Evolutionary conservation across 1,140 invertebrate species (phyloP).

Genomic region (Saccostrea echinata): DNA sequence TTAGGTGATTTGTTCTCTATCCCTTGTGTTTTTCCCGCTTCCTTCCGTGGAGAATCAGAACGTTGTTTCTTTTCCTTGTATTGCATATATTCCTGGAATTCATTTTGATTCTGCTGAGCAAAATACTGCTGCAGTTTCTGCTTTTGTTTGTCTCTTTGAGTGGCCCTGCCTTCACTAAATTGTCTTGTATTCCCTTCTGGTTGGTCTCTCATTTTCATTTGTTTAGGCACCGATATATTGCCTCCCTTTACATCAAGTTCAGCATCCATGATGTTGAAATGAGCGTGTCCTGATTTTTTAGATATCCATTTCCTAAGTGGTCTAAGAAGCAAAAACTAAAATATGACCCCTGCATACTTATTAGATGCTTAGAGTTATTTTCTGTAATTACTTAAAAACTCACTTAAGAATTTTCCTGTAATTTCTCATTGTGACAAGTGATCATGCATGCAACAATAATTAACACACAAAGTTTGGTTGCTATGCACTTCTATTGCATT

Average conservation of each 20-base stretch:
- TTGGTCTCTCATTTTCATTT: slow-evolving; percentile 43
- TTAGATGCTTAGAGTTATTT: no score
- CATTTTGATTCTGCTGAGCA: slow-evolving; percentile 63
- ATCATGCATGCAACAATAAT: no score
- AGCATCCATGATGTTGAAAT: slow-evolving; percentile 7
- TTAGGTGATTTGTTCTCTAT: slow-evolving; percentile 53
- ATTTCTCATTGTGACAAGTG: no score
- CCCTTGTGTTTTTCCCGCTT: slow-evolving; percentile 42
- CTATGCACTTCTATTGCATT: no score
- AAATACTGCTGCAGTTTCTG: slow-evolving; percentile 66
- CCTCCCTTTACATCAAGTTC: slow-evolving; percentile 34
- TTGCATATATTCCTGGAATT: slow-evolving; percentile 65
- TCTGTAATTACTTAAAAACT: no score
- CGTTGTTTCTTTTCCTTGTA: slow-evolving; percentile 53
- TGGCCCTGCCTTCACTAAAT: not conserved
- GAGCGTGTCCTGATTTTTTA: slow-evolving; percentile 40
- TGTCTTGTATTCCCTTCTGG: slow-evolving; percentile 37
- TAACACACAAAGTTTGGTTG: no score
- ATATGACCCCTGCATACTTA: not conserved
- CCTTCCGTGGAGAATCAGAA: slow-evolving; percentile 56
- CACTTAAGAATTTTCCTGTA: no score
- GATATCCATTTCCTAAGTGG: slow-evolving; percentile 61
- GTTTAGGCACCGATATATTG: not conserved
- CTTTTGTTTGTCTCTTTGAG: slow-evolving; percentile 57
- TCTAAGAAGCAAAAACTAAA: slow-evolving; percentile 36